Conservation (phyloP, 2,113 vertebrate genomes). For the Merops nubicus region DNA sequence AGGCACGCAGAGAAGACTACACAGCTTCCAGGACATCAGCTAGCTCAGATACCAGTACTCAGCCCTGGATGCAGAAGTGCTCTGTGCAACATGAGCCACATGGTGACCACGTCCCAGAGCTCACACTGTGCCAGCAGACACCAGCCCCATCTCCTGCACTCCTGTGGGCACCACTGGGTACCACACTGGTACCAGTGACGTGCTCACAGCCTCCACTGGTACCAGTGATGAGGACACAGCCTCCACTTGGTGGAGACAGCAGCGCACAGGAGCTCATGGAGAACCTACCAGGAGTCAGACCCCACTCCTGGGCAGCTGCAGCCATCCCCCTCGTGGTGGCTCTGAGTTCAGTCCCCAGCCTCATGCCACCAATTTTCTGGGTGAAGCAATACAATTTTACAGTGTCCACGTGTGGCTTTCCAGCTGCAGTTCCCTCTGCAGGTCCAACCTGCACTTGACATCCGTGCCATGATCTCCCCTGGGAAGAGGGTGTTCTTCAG, state of each 20-base stretch:
- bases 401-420: neutral
- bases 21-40: accelerated
- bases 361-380: neutral
- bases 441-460: neutral
- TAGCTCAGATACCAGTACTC: neutral
- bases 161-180: neutral
- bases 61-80: neutral
- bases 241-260: conserved; percentile 27
- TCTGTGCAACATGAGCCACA: neutral
- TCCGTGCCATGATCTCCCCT: neutral
- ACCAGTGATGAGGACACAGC: neutral
- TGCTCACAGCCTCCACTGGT: neutral
- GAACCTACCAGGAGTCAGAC: neutral
- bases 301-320: neutral
- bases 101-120: accelerated
- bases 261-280: neutral
- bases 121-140: neutral
- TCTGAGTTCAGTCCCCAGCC: neutral
- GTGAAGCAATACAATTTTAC: neutral
- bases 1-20: neutral
- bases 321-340: neutral
- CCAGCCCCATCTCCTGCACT: neutral
- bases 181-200: neutral
- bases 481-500: neutral
- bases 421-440: neutral